These are phyloP conservation scores for Polypedilum pembai DNA, from an alignment of 1,140 invertebrate genomes.

Conservation along the genomic window DNA sequence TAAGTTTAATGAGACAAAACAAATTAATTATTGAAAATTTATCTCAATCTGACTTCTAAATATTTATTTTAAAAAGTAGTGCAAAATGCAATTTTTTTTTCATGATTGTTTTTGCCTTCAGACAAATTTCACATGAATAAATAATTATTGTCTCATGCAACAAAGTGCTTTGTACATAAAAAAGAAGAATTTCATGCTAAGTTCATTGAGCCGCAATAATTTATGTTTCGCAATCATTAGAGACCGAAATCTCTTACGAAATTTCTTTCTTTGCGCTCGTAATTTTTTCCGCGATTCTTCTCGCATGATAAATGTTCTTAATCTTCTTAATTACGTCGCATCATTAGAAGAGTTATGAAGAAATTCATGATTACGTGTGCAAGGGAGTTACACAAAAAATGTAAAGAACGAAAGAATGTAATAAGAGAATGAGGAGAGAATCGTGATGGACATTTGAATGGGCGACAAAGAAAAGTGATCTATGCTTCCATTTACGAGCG, in stretches of 20 bases:
- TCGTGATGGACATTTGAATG: conserved; percentile 8
- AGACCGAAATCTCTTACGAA: background rate
- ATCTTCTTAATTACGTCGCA: conserved; percentile 4
- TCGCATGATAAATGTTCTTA: background rate
- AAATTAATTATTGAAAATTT: no score
- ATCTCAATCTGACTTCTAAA: no score
- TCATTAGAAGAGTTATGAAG: conserved; percentile 2
- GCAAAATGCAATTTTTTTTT: no score
- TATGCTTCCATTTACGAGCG: background rate
- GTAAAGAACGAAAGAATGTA: background rate
- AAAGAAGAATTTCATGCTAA: background rate
- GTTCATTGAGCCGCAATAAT: conserved; percentile 16
- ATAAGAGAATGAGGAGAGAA: background rate
- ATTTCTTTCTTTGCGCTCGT: background rate
- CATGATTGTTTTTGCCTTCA: no score
- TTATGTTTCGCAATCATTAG: background rate
- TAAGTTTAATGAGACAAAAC: no score
- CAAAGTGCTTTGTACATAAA: background rate
- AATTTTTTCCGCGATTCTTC: background rate
- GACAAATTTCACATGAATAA: background rate
- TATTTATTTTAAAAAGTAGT: no score
- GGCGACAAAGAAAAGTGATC: background rate
- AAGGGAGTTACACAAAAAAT: background rate
- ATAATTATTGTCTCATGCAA: conserved; percentile 1
- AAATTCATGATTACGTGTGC: background rate